Evolutionary conservation across 2,113 vertebrate species (phyloP).

Genomic region (Protobothrops flavoviridis): DNA sequence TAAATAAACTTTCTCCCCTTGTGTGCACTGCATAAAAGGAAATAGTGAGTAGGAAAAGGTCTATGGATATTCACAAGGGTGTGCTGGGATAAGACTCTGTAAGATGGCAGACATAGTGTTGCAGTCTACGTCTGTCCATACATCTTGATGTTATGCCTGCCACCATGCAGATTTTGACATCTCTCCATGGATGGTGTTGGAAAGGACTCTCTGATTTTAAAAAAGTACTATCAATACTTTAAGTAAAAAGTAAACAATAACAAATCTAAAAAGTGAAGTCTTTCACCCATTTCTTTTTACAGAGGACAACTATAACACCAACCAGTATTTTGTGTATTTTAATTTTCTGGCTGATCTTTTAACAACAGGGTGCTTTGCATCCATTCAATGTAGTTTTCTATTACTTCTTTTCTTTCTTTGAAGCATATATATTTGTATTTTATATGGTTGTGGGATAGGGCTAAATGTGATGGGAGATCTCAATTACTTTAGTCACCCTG

Average conservation of each 20-base stretch:
- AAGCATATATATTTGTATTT: not conserved
- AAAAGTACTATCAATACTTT: not conserved
- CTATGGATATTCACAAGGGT: not conserved
- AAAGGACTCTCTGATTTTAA: not conserved
- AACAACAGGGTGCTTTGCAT: not conserved
- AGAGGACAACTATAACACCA: not conserved
- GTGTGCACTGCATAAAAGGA: not conserved
- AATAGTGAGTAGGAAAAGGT: not conserved
- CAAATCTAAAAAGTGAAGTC: not conserved
- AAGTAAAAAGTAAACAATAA: not conserved
- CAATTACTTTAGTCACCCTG: not conserved
- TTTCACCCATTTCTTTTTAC: not conserved
- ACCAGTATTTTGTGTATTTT: not conserved
- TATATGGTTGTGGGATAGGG: not conserved
- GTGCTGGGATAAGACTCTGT: not conserved
- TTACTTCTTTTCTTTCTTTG: not conserved
- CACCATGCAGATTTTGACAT: not conserved
- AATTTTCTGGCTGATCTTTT: not conserved
- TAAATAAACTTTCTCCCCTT: not conserved
- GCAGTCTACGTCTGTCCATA: not conserved
- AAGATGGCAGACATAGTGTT: not conserved
- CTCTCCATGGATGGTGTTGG: not conserved
- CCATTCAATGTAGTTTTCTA: not conserved
- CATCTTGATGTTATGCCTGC: not conserved
- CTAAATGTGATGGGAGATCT: not conserved